Evolutionary conservation across 1,140 invertebrate species (phyloP).

Genomic region (Conus ventricosus): DNA sequence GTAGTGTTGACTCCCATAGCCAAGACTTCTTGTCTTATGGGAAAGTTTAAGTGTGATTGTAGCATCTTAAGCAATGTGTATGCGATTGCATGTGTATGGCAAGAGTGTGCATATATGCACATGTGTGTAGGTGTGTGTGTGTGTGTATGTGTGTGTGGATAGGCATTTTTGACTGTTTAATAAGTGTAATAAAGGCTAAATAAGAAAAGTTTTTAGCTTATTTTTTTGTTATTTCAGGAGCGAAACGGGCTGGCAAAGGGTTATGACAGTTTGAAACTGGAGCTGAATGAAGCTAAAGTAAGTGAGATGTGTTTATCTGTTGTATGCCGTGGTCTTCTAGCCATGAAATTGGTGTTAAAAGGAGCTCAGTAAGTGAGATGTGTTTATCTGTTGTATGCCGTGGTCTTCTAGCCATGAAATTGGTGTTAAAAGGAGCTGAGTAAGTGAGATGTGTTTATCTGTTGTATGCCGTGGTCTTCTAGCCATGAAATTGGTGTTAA

Average conservation of each 20-base stretch:
- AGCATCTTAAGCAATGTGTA: too few relatives aligned
- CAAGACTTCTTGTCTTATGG: too few relatives aligned
- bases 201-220: not conserved
- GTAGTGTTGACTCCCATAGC: too few relatives aligned
- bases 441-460: not conserved
- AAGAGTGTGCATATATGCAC: not conserved
- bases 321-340: not conserved
- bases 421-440: slow-evolving; percentile 22
- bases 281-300: slow-evolving; percentile 25
- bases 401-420: not conserved
- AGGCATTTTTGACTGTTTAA: not conserved
- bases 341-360: slow-evolving; percentile 5
- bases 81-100: too few relatives aligned
- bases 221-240: slow-evolving; percentile 20
- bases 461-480: not conserved
- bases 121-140: not conserved
- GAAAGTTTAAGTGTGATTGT: too few relatives aligned
- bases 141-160: not conserved
- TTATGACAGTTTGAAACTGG: slow-evolving; percentile 29
- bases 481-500: slow-evolving; percentile 6
- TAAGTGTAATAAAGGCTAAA: too few relatives aligned
- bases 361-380: slow-evolving; percentile 23
- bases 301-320: slow-evolving; percentile 7
- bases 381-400: not conserved
- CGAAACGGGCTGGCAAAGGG: slow-evolving; percentile 24